Evolutionary conservation across 2,113 vertebrate genomes (phyloP), one percentile per base, ranked within the genome.

Genomic region (Pyrgilauda ruficollis): DNA sequence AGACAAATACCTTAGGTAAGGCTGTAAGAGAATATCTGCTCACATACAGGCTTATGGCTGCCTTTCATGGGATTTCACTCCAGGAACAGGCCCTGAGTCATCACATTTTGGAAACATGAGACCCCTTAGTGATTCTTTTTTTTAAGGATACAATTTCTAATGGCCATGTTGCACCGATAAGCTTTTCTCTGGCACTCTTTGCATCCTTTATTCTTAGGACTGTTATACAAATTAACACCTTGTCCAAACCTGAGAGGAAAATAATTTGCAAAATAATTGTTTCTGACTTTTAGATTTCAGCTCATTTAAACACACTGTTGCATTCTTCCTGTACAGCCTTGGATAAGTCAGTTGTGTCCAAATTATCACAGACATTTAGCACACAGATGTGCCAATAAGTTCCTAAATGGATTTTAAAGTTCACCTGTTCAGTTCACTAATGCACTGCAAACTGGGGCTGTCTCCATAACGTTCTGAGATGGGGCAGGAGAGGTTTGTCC

Each of bases 1-100:
- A 76, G 95, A 98, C 56, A 98, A 97, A 41, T 98, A 98, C 26
- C 91, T 98, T 41, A 97, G 98, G 99, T 99, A 96, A 93, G 64
- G 31, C 41, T 80, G 35, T 14, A 52, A 70, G 61, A 64, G 62
- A 70, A 0, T 82, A 75, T 43, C 31, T 90, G 21, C 79, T 91
- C 46, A 21, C 64, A 43, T n/a, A 7, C 22, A 70, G 43, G 15
- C 8, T 50, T 39, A 8, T 2, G 15, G 11, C 39, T 50, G 33
- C 11, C 13, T 84, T 89, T 62, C 53, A 79, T 39, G 19, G 67
- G 21, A 46, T 69, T 91, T 77, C 28, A 49, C 35, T 84, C 47
- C 44, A 52, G 23, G 30, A 90, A n/a, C 26, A 30, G 37, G 7
- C 14, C 13, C 18, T 14, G 28, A 79, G 53, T 85, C 75, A 69